These are phyloP conservation scores for Diadromus collaris DNA, from an alignment of 2,888 invertebrate species.

Conservation along the genomic window DNA sequence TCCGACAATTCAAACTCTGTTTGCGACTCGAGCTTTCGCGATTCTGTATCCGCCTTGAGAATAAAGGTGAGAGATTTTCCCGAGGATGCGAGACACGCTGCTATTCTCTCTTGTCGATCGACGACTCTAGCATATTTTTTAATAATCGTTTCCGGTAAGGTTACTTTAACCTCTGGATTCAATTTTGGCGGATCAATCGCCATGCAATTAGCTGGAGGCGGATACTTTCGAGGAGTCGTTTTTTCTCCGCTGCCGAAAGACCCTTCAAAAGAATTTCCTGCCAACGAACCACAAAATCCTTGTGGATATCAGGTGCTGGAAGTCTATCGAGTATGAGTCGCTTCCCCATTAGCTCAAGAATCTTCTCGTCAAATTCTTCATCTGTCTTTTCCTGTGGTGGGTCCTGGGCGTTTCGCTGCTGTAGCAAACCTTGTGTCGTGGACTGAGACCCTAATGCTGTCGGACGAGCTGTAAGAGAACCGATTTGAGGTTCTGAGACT, in stretches of 20 bases:
- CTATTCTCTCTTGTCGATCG: slow-evolving; percentile 31
- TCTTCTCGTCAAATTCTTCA: neutral
- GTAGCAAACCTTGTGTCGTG: too few relatives aligned
- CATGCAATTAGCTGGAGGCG: neutral
- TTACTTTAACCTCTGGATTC: neutral
- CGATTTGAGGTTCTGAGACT: too few relatives aligned
- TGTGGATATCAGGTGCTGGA: slow-evolving; percentile 11
- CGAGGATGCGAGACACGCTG: slow-evolving; percentile 34
- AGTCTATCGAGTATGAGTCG: neutral
- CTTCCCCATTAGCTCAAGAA: slow-evolving; percentile 18
- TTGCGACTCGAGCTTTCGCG: too few relatives aligned
- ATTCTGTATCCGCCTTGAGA: too few relatives aligned
- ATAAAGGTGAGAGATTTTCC: slow-evolving; percentile 16
- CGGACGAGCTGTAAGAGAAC: too few relatives aligned
- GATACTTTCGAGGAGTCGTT: neutral
- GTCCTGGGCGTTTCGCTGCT: too few relatives aligned
- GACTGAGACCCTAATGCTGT: too few relatives aligned
- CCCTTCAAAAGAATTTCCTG: slow-evolving; percentile 14
- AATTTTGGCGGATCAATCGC: slow-evolving; percentile 8
- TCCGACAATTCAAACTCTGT: too few relatives aligned
- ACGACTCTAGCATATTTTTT: slow-evolving; percentile 30
- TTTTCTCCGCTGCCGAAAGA: neutral
- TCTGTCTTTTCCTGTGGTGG: too few relatives aligned
- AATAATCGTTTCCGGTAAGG: slow-evolving; percentile 14
- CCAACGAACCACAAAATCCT: slow-evolving; percentile 13